Base-by-base conservation (phyloP, 2,113 vertebrate species). In the Zapornia atra region DNA sequence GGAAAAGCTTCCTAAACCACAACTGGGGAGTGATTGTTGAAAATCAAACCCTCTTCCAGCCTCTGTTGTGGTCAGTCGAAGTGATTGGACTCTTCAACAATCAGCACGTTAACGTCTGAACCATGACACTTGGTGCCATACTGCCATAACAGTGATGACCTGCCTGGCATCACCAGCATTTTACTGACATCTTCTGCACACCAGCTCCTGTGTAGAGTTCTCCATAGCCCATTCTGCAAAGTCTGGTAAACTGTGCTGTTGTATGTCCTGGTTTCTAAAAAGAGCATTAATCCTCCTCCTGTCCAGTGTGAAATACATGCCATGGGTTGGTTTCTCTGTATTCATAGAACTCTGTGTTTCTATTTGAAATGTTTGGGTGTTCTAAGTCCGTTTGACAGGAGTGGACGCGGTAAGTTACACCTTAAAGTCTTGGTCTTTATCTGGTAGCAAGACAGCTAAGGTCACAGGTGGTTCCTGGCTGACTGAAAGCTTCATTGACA, bases 61-160 rank as follows among this genome's bases (percentile, higher is more conserved):
- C 22, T 40, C 13, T 66, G 21, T 46, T 31, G 18, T 11, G 26
- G 21, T 54, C 13, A 21, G 9, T 19, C 0, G 0, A 63, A 60
- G 34, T 22, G 21, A 48, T 36, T 3, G 2, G 5, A 7, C 29
- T 69, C 56, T 42, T 20, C 28, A 48, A 6, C 31, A 50, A 6
- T 33, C 24, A 63, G 24, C 5, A 4, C 15, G 26, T 33, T 81
- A 51, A 11, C 22, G 12, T 17, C 34, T 81, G 25, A 54, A 51
- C 8, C 1, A 2, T 71, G 86, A 40, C 36, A 20, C 51, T 36
- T 0, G 0, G 28, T 68, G 77, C 26, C 17, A 10, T 51, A 12
- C 1, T 46, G 48, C 72, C 31, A 36, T 2, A 11, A 56, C 42
- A 50, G 13, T 1, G 17, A 8, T 25, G 6, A 83, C 57, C 10